A percentile compares a stretch with the other conserved stretches of the same genome.
Evolutionary conservation across 2,888 invertebrate genomes (phyloP).

Genomic region (Machimus rusticus): DNA sequence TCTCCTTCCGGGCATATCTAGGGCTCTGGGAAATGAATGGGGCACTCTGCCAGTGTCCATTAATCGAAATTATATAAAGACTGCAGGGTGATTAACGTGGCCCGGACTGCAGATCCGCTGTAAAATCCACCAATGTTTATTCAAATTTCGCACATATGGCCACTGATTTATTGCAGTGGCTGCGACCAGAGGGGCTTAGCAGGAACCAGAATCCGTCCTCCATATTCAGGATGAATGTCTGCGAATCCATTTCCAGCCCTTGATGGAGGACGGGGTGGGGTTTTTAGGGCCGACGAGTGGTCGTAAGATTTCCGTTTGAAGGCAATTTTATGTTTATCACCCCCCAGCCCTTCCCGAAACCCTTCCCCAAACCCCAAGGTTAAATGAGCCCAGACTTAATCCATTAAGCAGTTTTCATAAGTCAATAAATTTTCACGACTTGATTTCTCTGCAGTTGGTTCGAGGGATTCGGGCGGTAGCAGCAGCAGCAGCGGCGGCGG

Average conservation of each 20-base stretch:
- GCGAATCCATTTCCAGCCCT: neutral
- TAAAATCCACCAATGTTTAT: slow-evolving; percentile 1
- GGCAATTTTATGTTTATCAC: neutral
- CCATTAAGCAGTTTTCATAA: slow-evolving; percentile 46
- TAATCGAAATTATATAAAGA: neutral
- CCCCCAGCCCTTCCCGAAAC: neutral
- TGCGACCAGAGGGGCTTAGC: neutral
- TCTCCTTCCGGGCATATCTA: neutral
- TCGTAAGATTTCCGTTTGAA: neutral
- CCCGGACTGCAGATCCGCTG: neutral
- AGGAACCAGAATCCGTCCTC: neutral
- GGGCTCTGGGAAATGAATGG: neutral
- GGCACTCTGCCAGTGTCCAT: neutral
- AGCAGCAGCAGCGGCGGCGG: slow-evolving; percentile 46
- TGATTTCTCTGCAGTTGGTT: slow-evolving; percentile 57
- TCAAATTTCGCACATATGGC: neutral
- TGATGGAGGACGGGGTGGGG: neutral
- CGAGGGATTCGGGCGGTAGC: slow-evolving; percentile 57
- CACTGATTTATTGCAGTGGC: neutral
- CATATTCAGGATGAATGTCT: neutral
- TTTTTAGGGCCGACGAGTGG: neutral
- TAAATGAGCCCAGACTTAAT: slow-evolving; percentile 34
- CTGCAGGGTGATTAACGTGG: neutral
- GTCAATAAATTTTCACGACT: slow-evolving; percentile 49
- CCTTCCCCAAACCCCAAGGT: slow-evolving; percentile 5